Evolutionary conservation across 92 coral and sea anemone genomes (phyloP), one percentile per base, ranked within the genome.

Genomic region (Epizoanthus illoricatus): DNA sequence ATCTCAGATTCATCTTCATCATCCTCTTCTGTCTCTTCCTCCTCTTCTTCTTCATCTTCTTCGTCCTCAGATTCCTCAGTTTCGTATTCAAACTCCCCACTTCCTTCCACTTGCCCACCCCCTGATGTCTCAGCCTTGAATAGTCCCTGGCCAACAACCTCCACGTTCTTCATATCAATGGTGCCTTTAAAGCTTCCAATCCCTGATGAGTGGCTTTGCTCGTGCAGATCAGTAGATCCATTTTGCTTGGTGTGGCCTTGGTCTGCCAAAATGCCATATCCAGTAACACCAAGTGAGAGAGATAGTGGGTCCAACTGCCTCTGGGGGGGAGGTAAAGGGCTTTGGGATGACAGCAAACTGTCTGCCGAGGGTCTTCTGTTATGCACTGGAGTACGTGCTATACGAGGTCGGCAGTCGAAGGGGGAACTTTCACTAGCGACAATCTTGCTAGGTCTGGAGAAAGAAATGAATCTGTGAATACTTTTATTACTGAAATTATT

Each of bases 361-460:
- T 84, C 91, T 52, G 84, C 69, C 0, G 93, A 90, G 41, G 83
- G 88, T 33, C 92, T 90, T 71, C 84, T 89, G 19, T 90, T 63
- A 72, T 88, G 91, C 10, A 90, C 74, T 28, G 99, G 99, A 10
- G 99, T 96, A 33, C 98, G 91, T 54, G 98, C 98, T 60, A 96
- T 93, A 21, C 99, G 98, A 42, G 99, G 99, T 69, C 88, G 89
- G 65, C 92, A 80, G 64, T 90, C 93, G 82, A 96, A 96, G n/a
- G 99, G 99, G n/a, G 97, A 93, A 41, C 79, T 87, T 55, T 90
- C 91, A 65, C 73, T 83, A 54, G 85, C 41, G 12, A 81, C 75
- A 33, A 58, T 39, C 42, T 76, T 89, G 18, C 82, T 64, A 87
- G 87, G 71, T 23, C 90, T 84, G 73, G 23, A 69, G 16, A 59